Evolutionary conservation across 2,888 invertebrate genomes (phyloP), one percentile per base, ranked within the genome.

Genomic region (Dinocampus coccinellae): DNA sequence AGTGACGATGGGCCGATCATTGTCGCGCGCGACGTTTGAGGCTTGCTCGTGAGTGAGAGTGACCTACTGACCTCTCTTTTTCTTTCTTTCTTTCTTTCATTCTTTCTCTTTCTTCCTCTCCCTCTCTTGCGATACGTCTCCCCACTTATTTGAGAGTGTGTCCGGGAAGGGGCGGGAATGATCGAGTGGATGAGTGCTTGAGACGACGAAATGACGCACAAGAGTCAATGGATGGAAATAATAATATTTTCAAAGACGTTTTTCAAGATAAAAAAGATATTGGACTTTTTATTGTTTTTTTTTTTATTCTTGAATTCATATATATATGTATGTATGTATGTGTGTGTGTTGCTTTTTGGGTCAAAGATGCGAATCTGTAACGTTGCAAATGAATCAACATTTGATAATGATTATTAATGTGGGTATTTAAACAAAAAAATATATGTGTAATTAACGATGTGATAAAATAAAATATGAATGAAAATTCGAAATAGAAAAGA

Each of bases 11-110:
- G 20, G 24, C 36, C 62, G 64, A 57, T 55, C 42, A 72, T 34
- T 62, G 52, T 60, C 16, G 47, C 47, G 47, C 47, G 16, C 16
- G 47, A 34, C 74, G 65, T 62, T 57, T 34, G 71, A 62, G 62
- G 7, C 7, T 74, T 58, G 69, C 75, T 69, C 75, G 77, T 77
- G 76, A 83, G 86, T 80, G 84, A 86, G 85, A 85, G 85, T 85
- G 85, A 86, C 86, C 86, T 81, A 86, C 85, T 86, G 83, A 85
- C 86, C 85, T 81, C 80, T 79, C 81, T n/a, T n/a, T n/a, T n/a
- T n/a, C n/a, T n/a, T n/a, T n/a, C n/a, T n/a, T n/a, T n/a, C n/a
- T n/a, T n/a, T n/a, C n/a, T n/a, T n/a, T n/a, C n/a, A n/a, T n/a
- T n/a, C n/a, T n/a, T n/a, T n/a, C n/a, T 80, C 68, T 36, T 53